Evolutionary conservation across 1,140 invertebrate species (phyloP).

Genomic region (Camponotus floridanus): DNA sequence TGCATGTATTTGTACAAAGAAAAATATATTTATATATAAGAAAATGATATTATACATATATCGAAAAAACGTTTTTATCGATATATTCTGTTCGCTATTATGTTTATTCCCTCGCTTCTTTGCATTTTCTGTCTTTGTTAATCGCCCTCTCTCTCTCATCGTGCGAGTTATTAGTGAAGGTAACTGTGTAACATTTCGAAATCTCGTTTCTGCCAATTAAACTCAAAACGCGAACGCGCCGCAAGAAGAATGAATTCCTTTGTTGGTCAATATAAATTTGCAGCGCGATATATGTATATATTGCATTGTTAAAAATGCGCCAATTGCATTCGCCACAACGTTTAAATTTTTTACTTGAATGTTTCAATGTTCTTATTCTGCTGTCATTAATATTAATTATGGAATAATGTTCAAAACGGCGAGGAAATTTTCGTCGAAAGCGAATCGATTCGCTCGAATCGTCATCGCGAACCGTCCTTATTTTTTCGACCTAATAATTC

Average conservation of each 20-base stretch:
- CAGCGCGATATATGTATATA: background rate
- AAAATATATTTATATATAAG: background rate
- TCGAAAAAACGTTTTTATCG: background rate
- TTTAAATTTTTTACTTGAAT: background rate
- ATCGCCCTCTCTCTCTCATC: slow-evolving; percentile 26
- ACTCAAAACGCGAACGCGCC: slow-evolving; percentile 65
- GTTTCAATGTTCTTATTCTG: background rate
- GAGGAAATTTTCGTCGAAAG: slow-evolving; percentile 62
- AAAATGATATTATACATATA: background rate
- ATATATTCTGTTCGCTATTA: background rate
- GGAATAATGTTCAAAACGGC: slow-evolving; percentile 29
- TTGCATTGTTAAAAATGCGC: slow-evolving; percentile 17
- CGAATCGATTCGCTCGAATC: slow-evolving; percentile 68
- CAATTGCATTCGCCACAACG: background rate
- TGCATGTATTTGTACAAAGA: too few species aligned
- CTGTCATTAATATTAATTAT: slow-evolving; percentile 35
- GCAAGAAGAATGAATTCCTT: slow-evolving; percentile 47
- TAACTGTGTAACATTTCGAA: slow-evolving; percentile 68
- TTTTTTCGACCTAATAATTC: slow-evolving; percentile 59
- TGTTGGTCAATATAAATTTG: slow-evolving; percentile 56
- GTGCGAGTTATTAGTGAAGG: slow-evolving; percentile 65
- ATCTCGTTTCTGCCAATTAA: slow-evolving; percentile 71
- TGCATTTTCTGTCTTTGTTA: slow-evolving; percentile 54
- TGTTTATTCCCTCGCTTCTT: background rate
- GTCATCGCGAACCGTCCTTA: slow-evolving; percentile 48